A percentile compares a stretch with the other conserved stretches of the same genome.
Conservation (phyloP, 1,140 invertebrate species). For the Pogonomyrmex barbatus region DNA sequence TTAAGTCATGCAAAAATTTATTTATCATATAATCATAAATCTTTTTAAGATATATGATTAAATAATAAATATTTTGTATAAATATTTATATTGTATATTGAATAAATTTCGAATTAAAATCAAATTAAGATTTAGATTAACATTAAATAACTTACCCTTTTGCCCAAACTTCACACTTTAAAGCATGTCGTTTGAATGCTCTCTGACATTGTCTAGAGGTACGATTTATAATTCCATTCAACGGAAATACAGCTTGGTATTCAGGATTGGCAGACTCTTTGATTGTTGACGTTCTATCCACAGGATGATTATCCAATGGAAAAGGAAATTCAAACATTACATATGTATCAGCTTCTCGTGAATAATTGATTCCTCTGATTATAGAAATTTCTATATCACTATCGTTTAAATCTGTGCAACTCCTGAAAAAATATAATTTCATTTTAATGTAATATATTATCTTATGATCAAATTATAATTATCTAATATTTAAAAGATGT, state of each 20-base stretch:
- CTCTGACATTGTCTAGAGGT: constrained; percentile 92
- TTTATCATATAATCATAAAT: neutral
- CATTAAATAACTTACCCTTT: constrained; percentile 91
- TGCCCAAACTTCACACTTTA: constrained; percentile 97
- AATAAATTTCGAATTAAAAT: constrained; percentile 38
- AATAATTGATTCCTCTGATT: constrained; percentile 95
- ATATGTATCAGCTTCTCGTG: constrained; percentile 97
- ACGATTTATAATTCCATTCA: constrained; percentile 93
- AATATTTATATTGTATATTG: neutral
- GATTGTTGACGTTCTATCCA: constrained; percentile 91
- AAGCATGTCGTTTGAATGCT: constrained; percentile 94
- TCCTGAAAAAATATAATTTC: constrained; percentile 84
- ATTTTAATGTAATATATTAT: neutral
- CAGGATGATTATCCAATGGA: constrained; percentile 93
- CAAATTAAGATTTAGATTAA: constrained; percentile 6
- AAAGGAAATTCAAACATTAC: constrained; percentile 97
- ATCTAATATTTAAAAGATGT: neutral
- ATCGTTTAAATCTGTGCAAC: constrained; percentile 96
- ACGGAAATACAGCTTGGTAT: constrained; percentile 91
- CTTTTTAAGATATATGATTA: neutral
- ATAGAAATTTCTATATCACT: constrained; percentile 96
- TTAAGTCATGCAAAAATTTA: neutral
- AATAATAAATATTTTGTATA: no score
- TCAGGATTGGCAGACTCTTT: constrained; percentile 96
- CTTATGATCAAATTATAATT: neutral